Evolutionary conservation across 2,888 invertebrate species (phyloP).

Genomic region (Polydrusus tereticollis): DNA sequence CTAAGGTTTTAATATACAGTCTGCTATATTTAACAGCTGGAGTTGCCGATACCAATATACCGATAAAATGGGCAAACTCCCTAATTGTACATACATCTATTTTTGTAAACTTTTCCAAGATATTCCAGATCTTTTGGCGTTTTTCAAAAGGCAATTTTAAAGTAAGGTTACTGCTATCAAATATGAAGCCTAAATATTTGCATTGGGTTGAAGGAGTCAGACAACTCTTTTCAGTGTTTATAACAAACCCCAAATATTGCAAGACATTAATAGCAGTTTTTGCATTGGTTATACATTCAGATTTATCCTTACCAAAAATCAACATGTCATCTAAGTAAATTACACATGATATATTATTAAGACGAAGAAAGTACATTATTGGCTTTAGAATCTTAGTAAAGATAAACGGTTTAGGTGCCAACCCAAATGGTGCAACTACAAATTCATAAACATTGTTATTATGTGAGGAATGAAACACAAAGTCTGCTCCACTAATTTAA

Average conservation of each 20-base stretch:
- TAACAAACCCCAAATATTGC: not conserved
- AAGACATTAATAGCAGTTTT: not conserved
- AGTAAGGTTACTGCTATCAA: not conserved
- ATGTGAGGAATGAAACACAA: no score
- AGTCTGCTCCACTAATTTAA: no score
- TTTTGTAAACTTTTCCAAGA: not conserved
- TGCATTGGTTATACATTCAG: not conserved
- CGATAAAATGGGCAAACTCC: slow-evolving; percentile 1
- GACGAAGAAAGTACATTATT: no score
- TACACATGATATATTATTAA: no score
- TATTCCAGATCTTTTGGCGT: not conserved
- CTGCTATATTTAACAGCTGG: not conserved
- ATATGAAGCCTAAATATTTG: not conserved
- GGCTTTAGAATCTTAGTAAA: no score
- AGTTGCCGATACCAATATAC: slow-evolving; percentile 18
- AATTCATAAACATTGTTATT: not conserved
- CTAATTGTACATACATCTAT: not conserved
- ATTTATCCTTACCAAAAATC: not conserved
- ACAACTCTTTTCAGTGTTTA: not conserved
- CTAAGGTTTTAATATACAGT: no score
- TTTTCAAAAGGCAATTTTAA: not conserved
- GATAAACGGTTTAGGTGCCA: not conserved
- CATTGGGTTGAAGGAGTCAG: not conserved
- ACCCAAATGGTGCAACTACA: not conserved
- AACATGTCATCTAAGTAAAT: not conserved